Evolutionary conservation across 2,797 vertebrate genomes (phyloP), one percentile per base, ranked within the genome.

Genomic region (Pangasius krempfi): DNA sequence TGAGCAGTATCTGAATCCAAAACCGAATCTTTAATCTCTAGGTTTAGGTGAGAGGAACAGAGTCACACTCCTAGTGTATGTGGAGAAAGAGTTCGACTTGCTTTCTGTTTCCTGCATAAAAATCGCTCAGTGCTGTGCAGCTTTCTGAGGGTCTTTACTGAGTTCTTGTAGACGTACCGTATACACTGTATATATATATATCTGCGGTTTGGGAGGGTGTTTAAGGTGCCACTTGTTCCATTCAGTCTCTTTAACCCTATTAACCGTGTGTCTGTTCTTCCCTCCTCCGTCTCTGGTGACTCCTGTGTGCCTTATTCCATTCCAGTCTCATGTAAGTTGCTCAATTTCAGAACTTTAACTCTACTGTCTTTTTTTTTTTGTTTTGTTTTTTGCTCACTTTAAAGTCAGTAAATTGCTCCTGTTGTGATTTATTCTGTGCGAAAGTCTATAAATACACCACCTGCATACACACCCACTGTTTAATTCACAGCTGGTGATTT

Each of bases 281-380:
- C 91, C 95, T 95, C 96, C 96, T 97, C 95, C 92, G 92, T 94
- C 97, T 96, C 94, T 97, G 96, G 88, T 94, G 97, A 96, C 94
- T 96, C 96, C 97, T 85, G 96, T 97, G 97, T 98, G 96, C 97
- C 97, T 96, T 97, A 97, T 96, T 96, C 96, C 98, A 97, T 96
- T 96, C 96, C 98, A 99, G 98, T 99, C 93, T 99, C 98, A 99
- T 98, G 98, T 99, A 99, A 99, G 98, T 99, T 96, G 95, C 94
- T 95, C 94, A 95, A 93, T 95, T 96, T 96, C 95, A 95, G 93
- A 94, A 96, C 94, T 73, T 84, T 58, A 16, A 84, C 85, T 84
- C 68, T 62, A 25, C 58, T 18, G 3, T 81, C 16, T 50, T 50
- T 50, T 50, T 58, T 56, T 50, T 33, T 50, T 56, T 27, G 18